phyloP scores from a whole-genome alignment of 2,113 vertebrate genomes.

The Gobio gobio region DNA sequence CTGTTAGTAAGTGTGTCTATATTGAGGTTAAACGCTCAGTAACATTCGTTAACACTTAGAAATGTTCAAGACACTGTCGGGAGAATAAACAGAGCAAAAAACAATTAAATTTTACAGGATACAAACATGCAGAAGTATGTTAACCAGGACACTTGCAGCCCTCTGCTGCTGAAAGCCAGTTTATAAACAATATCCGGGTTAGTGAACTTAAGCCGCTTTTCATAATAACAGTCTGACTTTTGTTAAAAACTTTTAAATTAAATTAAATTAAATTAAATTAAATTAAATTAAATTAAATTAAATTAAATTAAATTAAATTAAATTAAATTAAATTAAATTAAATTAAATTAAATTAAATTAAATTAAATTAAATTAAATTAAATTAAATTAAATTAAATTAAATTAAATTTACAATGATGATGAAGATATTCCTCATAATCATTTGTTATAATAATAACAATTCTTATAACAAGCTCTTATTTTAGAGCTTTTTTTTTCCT shows the following conservation, averaged over 20 bases:
- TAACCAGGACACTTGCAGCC: neutral
- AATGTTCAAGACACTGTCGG: neutral
- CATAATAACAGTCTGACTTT: conserved; percentile 15
- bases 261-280: neutral
- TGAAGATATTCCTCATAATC: neutral
- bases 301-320: neutral
- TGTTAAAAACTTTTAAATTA: neutral
- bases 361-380: neutral
- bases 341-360: too few relatives aligned
- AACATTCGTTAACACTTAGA: neutral
- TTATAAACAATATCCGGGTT: conserved; percentile 8
- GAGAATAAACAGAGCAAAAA: neutral
- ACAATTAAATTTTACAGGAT: neutral
- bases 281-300: neutral
- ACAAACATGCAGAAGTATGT: neutral
- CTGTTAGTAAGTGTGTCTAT: neutral
- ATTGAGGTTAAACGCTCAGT: neutral
- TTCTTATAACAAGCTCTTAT: neutral
- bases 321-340: too few relatives aligned
- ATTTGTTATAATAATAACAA: neutral
- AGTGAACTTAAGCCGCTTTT: neutral
- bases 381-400: neutral
- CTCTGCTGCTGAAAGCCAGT: neutral
- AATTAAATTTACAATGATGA: neutral
- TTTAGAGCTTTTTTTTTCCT: neutral